Conservation (phyloP, 2,797 vertebrate genomes). For the Delichon dasypus region DNA sequence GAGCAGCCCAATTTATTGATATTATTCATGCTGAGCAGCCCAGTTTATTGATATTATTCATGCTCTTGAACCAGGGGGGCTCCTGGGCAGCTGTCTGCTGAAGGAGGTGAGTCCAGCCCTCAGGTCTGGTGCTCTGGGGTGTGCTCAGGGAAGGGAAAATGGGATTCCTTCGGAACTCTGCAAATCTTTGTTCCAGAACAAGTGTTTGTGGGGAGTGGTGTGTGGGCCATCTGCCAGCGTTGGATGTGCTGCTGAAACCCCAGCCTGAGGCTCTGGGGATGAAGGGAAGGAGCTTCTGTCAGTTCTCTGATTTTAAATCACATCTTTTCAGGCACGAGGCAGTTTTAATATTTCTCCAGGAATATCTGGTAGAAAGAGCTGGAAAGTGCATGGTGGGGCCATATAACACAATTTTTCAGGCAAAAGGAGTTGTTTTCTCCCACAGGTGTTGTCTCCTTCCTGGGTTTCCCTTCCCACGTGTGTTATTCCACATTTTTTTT, state of each 20-base stretch:
- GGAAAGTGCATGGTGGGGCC: neutral
- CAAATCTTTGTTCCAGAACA: neutral
- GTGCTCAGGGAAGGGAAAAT: neutral
- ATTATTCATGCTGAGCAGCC: neutral
- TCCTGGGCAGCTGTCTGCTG: neutral
- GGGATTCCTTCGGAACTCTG: neutral
- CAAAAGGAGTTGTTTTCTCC: neutral
- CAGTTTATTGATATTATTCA: neutral
- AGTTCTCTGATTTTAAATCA: neutral
- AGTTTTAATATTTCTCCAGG: neutral
- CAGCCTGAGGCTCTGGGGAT: neutral
- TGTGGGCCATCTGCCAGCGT: neutral
- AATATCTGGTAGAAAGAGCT: neutral
- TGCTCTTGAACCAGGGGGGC: fast-evolving
- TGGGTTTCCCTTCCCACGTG: neutral
- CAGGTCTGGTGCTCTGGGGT: neutral
- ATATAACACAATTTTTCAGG: neutral
- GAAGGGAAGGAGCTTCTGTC: neutral
- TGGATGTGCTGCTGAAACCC: neutral
- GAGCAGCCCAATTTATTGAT: neutral
- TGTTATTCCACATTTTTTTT: neutral
- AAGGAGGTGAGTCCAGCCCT: fast-evolving
- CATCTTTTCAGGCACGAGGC: fast-evolving
- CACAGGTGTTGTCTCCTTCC: neutral
- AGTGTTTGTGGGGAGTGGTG: neutral